Evolutionary conservation across 2,888 invertebrate species (phyloP).

Genomic region (Drosophila histrio): DNA sequence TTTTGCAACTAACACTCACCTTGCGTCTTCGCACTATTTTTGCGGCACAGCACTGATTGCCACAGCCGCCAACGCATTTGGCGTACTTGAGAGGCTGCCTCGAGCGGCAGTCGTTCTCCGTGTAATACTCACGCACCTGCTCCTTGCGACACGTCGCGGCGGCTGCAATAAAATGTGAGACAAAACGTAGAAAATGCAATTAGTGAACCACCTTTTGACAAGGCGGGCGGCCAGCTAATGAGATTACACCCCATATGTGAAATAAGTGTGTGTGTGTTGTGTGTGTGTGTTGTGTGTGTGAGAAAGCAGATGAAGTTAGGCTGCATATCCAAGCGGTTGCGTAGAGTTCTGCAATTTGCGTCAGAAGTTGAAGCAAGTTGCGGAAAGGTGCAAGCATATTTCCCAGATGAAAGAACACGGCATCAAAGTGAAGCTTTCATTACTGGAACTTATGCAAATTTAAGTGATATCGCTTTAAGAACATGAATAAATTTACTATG

Average conservation of each 20-base stretch:
- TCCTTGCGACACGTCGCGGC: conserved; percentile 94
- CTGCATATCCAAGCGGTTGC: conserved; percentile 27
- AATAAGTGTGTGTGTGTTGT: conserved; percentile 18
- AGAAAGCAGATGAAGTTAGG: conserved; percentile 55
- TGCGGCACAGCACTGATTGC: conserved; percentile 94
- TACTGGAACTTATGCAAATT: background rate
- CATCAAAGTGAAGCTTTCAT: conserved; percentile 15
- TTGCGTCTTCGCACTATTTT: conserved; percentile 96
- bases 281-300: conserved; percentile 24
- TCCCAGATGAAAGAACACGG: conserved; percentile 4
- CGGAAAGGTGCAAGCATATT: conserved; percentile 22
- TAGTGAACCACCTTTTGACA: conserved; percentile 54
- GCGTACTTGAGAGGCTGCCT: conserved; percentile 96
- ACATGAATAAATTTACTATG: too few relatives aligned
- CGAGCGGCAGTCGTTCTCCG: conserved; percentile 95
- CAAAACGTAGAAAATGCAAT: conserved; percentile 56
- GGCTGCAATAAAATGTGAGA: conserved; percentile 79
- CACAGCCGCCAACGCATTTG: conserved; percentile 92
- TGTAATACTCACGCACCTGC: conserved; percentile 94
- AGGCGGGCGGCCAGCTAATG: conserved; percentile 53
- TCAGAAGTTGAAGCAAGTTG: conserved; percentile 8
- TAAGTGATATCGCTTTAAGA: background rate
- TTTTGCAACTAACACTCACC: conserved; percentile 85
- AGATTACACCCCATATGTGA: conserved; percentile 48
- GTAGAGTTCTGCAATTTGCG: background rate